Percentiles rank a stretch among this genome's conserved stretches.
phyloP scores from a whole-genome alignment of 2,888 invertebrate species.

The Odontocolon sp. region DNA sequence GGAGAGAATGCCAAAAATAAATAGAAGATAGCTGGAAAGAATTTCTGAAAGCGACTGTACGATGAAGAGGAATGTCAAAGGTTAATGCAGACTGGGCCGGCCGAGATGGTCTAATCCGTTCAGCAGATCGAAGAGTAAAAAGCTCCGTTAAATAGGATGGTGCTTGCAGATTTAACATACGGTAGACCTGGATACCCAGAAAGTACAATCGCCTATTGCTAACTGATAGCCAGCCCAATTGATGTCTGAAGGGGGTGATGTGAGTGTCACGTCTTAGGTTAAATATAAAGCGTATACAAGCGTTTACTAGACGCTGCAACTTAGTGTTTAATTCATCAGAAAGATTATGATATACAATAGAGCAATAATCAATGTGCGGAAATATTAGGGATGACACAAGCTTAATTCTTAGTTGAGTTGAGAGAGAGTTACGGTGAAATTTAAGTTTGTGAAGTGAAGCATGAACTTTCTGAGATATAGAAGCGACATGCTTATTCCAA shows the following conservation, averaged over 20 bases:
- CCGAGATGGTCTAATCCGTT: too few relatives aligned
- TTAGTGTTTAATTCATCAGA: conserved; percentile 16
- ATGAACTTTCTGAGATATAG: conserved; percentile 7
- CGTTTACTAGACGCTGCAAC: conserved; percentile 29
- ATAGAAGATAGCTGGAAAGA: too few relatives aligned
- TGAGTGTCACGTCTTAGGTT: conserved; percentile 23
- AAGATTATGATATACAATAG: conserved; percentile 23
- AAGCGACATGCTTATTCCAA: not conserved
- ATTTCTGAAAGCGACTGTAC: too few relatives aligned
- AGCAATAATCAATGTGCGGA: conserved; percentile 37
- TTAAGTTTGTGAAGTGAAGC: conserved; percentile 20
- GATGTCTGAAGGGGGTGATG: conserved; percentile 25
- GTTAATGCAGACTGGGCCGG: too few relatives aligned
- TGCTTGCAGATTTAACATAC: too few relatives aligned
- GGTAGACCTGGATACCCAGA: too few relatives aligned
- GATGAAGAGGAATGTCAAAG: too few relatives aligned
- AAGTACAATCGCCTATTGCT: conserved; percentile 8
- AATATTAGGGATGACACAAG: conserved; percentile 30
- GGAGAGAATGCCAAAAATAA: too few relatives aligned
- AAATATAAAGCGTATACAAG: conserved; percentile 33
- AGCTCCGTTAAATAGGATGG: too few relatives aligned
- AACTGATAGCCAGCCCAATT: conserved; percentile 30
- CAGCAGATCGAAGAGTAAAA: too few relatives aligned
- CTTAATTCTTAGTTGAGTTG: not conserved
- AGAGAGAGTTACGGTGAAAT: conserved; percentile 14